phyloP scores from a whole-genome alignment of 2,113 vertebrate genomes.

The Epinephelus lanceolatus region DNA sequence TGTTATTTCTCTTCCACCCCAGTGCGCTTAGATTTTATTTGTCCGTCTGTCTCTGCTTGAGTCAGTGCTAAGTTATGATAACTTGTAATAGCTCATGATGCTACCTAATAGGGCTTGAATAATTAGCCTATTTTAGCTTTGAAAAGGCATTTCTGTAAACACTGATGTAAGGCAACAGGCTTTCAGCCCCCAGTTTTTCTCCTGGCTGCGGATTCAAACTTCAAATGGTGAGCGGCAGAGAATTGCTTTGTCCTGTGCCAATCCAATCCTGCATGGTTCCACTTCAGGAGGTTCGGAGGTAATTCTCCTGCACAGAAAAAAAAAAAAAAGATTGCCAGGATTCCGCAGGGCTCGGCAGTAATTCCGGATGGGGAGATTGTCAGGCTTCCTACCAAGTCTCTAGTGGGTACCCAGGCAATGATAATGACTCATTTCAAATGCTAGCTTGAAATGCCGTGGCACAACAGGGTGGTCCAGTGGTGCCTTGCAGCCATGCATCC shows the following conservation, averaged over 20 bases:
- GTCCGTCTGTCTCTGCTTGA: constrained; percentile 18
- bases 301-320: constrained; percentile 67
- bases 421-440: constrained; percentile 71
- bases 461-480: constrained; percentile 46
- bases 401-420: constrained; percentile 44
- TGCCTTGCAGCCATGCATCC: constrained; percentile 47
- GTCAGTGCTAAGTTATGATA: constrained; percentile 54
- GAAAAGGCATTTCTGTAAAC: constrained; percentile 67
- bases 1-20: constrained; percentile 12
- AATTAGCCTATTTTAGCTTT: constrained; percentile 67
- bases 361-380: constrained; percentile 70
- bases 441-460: constrained; percentile 48
- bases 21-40: constrained; percentile 37
- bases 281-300: constrained; percentile 75
- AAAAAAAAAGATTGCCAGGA: constrained; percentile 68
- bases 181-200: constrained; percentile 53
- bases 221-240: constrained; percentile 60
- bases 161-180: constrained; percentile 56
- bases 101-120: constrained; percentile 62
- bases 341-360: constrained; percentile 65
- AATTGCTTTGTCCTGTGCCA: constrained; percentile 74
- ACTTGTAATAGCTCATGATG: constrained; percentile 60
- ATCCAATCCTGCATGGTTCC: constrained; percentile 75
- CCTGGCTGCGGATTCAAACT: constrained; percentile 64
- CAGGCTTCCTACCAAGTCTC: constrained; percentile 61